Evolutionary conservation across 2,888 invertebrate species (phyloP).

Genomic region (Terebella lapidaria): DNA sequence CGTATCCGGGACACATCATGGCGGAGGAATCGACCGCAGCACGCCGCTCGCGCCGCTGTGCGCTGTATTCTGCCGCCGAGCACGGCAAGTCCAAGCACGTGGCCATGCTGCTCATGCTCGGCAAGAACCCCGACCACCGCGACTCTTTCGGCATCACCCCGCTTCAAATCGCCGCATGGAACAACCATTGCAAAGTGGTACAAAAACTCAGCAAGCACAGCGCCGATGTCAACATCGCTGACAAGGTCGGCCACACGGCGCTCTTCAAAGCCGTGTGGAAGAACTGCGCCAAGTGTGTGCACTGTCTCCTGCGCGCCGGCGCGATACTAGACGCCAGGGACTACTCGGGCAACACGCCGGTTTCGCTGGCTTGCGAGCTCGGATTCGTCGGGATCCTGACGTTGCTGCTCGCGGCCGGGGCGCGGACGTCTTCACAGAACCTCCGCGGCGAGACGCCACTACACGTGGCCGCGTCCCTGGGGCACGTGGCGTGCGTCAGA

Average conservation of each 20-base stretch:
- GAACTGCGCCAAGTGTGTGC: constrained; percentile 8
- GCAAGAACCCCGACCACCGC: constrained; percentile 5
- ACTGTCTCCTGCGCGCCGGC: constrained; percentile 4
- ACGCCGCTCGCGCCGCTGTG: too few species aligned
- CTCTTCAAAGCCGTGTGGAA: constrained; percentile 15
- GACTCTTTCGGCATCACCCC: constrained; percentile 13
- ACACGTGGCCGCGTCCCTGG: constrained; percentile 38
- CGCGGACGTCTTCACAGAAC: constrained; percentile 1
- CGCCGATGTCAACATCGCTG: constrained; percentile 4
- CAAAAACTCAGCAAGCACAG: constrained; percentile 1
- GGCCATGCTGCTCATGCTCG: constrained; percentile 4
- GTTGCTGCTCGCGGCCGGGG: constrained; percentile 6
- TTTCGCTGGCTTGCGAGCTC: constrained; percentile 57
- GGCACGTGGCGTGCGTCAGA: constrained; percentile 31
- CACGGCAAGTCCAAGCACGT: constrained; percentile 1
- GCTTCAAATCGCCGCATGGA: constrained; percentile 15
- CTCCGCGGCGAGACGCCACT: constrained; percentile 39
- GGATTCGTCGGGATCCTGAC: constrained; percentile 75
- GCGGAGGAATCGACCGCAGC: too few species aligned
- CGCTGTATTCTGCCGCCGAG: constrained; percentile 9
- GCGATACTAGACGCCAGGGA: constrained; percentile 3
- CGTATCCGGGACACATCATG: too few species aligned
- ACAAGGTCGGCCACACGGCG: constrained; percentile 12
- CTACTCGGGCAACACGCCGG: constrained; percentile 3
- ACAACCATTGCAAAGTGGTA: constrained; percentile 11